phyloP scores from a whole-genome alignment of 1,140 invertebrate species.

The Drosophila cardini region DNA sequence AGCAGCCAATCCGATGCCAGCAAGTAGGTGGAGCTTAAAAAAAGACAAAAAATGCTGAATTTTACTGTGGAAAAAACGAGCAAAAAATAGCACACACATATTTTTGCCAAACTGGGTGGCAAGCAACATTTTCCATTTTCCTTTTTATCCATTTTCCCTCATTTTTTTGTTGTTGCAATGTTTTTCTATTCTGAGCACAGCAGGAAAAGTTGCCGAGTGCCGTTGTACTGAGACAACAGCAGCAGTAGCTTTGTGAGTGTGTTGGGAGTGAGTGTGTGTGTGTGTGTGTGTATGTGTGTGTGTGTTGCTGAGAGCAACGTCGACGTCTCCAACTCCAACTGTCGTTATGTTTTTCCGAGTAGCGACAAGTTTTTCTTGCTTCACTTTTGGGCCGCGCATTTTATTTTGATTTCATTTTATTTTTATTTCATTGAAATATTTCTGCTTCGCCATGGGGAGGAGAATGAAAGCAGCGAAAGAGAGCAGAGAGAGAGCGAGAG shows the following conservation, averaged over 20 bases:
- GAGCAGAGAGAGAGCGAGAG: slow-evolving; percentile 1
- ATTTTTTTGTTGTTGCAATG: slow-evolving; percentile 29
- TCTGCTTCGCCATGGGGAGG: slow-evolving; percentile 7
- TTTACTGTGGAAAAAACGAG: slow-evolving; percentile 67
- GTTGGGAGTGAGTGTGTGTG: slow-evolving; percentile 1
- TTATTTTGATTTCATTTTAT: slow-evolving; percentile 78
- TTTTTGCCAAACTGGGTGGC: slow-evolving; percentile 44
- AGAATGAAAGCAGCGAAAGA: neutral
- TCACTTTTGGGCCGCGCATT: slow-evolving; percentile 63
- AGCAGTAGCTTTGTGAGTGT: slow-evolving; percentile 19
- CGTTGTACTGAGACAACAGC: slow-evolving; percentile 23
- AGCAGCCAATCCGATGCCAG: slow-evolving; percentile 76
- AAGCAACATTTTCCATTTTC: slow-evolving; percentile 4
- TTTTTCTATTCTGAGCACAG: slow-evolving; percentile 74
- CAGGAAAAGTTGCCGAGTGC: slow-evolving; percentile 22
- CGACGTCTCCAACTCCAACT: slow-evolving; percentile 16
- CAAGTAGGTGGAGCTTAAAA: slow-evolving; percentile 84
- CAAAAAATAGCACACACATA: slow-evolving; percentile 63
- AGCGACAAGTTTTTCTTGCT: slow-evolving; percentile 62
- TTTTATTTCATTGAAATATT: slow-evolving; percentile 53
- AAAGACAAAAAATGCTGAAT: slow-evolving; percentile 80
- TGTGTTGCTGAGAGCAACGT: slow-evolving; percentile 38
- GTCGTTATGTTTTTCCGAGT: slow-evolving; percentile 14
- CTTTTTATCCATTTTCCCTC: too few species aligned
- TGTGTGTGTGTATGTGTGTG: slow-evolving; percentile 27